These are phyloP conservation scores for Zophobas morio DNA, from an alignment of 1,140 invertebrate genomes.

Conservation along the genomic window DNA sequence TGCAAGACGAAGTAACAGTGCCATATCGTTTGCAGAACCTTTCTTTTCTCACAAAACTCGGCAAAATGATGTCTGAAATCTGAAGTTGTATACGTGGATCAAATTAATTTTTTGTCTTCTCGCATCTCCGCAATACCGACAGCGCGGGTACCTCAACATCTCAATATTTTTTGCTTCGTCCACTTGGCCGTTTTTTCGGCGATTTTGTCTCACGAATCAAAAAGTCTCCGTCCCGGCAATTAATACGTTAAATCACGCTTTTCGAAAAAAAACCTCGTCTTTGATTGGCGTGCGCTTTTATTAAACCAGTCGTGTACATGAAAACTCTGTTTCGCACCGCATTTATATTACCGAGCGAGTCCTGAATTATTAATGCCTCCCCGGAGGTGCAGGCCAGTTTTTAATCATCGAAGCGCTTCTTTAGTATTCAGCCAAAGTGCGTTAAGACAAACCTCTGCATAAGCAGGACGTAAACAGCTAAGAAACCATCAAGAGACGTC, in stretches of 20 bases:
- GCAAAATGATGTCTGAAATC: too few species aligned
- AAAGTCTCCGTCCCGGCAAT: background rate
- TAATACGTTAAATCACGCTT: background rate
- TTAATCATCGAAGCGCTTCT: constrained; percentile 27
- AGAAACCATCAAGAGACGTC: constrained; percentile 15
- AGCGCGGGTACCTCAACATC: too few species aligned
- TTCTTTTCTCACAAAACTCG: too few species aligned
- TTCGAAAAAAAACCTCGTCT: background rate
- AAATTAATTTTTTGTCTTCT: too few species aligned
- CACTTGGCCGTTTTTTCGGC: too few species aligned
- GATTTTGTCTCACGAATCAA: too few species aligned
- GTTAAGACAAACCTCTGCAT: constrained; percentile 40
- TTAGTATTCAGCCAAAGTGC: constrained; percentile 37
- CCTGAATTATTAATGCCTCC: constrained; percentile 44
- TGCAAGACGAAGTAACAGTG: too few species aligned
- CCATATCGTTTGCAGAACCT: too few species aligned
- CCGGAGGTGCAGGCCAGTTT: constrained; percentile 33
- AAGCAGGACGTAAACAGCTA: constrained; percentile 25
- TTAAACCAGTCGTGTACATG: constrained; percentile 38
- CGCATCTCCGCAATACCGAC: too few species aligned
- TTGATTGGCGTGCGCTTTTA: constrained; percentile 39
- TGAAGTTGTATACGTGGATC: too few species aligned
- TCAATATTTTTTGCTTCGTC: too few species aligned
- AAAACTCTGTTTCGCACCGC: constrained; percentile 28
- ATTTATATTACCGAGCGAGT: constrained; percentile 4